Evolutionary conservation across 1,140 invertebrate genomes (phyloP), one percentile per base, ranked within the genome.

Genomic region (Drosophila novamexicana): DNA sequence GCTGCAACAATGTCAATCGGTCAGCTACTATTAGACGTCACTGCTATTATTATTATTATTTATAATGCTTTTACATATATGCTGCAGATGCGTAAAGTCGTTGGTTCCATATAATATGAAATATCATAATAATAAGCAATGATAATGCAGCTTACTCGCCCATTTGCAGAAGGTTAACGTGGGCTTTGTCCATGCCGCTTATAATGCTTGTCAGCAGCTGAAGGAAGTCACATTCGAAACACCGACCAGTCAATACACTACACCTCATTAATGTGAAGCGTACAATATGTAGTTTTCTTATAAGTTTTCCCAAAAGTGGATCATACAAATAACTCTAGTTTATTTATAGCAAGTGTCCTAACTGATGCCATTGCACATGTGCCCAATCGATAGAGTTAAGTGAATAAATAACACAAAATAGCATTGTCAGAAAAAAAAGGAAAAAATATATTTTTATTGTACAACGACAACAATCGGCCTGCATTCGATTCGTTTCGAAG

Each of bases 1-100:
- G 54, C 39, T 66, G 64, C 22, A 82, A 76, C 77, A 80, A 68
- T 84, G 81, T 85, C 62, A 85, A 74, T 85, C 79, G 71, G 81
- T 64, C 80, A 83, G 70, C 45, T 34, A 18, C 34, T 47, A 49
- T 44, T 50, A 57, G 47, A 39, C 47, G 62, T 65, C 73, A 67
- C 63, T 64, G 59, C 47, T 56, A 53, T 56, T 66, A 66, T 72
- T 71, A 34, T 39, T 39, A 49, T 53, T 70, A 68, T 75, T 81
- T 70, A 77, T 74, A 49, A 39, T 67, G 32, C 39, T 53, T 47
- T 44, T 7, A 9, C 52, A 39, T n/a, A 34, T 47, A 22, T 40
- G 37, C 44, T 39, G 53, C 57, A 61, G 54, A 80, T 50, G 72
- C 63, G 50, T 47, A 40, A 42, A 42, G 65, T 34, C 64, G 49